A percentile compares a stretch with the other conserved stretches of the same genome.
These are phyloP conservation scores for Gallinago media DNA, from an alignment of 2,113 vertebrate species.

Conservation along the genomic window DNA sequence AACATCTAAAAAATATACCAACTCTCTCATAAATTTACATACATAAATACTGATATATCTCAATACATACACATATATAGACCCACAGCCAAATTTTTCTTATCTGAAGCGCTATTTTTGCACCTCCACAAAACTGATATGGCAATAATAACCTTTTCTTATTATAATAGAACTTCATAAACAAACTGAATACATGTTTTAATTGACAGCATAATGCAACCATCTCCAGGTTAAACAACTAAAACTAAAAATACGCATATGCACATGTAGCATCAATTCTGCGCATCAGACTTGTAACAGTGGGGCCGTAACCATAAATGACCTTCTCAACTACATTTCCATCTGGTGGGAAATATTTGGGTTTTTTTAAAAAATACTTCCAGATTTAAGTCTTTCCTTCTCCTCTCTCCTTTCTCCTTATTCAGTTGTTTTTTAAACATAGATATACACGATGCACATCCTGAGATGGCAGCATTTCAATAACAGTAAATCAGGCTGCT, in stretches of 20 bases:
- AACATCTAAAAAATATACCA: neutral
- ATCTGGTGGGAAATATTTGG: neutral
- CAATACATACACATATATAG: rapidly evolving
- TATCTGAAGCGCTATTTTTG: neutral
- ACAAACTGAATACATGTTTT: neutral
- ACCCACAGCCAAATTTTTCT: neutral
- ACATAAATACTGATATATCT: neutral
- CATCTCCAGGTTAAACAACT: neutral
- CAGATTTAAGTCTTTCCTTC: neutral
- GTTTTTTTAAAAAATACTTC: neutral
- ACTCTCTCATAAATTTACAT: neutral
- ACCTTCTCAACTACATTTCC: neutral
- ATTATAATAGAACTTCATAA: neutral
- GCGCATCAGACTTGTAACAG: neutral
- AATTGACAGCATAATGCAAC: neutral
- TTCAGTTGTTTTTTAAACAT: neutral
- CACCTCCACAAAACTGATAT: neutral
- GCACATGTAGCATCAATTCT: neutral
- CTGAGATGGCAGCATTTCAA: neutral
- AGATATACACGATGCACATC: neutral
- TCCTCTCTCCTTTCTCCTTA: neutral
- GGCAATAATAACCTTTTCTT: neutral
- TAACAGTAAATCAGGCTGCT: neutral
- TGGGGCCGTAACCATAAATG: neutral
- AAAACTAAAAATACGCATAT: neutral